A percentile compares a stretch with the other conserved stretches of the same genome.
Evolutionary conservation across 2,113 vertebrate species (phyloP).

Genomic region (Nerophis lumbriciformis): DNA sequence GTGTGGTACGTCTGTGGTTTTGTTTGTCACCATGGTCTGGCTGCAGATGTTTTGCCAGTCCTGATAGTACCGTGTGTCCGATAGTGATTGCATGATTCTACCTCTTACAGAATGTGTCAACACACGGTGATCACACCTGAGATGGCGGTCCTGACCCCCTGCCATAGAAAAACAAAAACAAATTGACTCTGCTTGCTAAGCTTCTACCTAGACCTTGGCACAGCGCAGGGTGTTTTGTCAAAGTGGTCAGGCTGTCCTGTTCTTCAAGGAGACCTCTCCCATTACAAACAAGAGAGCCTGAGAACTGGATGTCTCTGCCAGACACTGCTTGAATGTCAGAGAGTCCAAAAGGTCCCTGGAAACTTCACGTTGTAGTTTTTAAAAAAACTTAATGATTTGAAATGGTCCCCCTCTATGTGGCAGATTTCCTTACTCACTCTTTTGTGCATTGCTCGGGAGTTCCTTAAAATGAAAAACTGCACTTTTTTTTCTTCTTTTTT

Average conservation of each 20-base stretch:
- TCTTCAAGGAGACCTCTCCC: constrained; percentile 41
- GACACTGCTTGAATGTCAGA: constrained; percentile 46
- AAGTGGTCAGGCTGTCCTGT: constrained; percentile 42
- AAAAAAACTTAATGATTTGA: constrained; percentile 7
- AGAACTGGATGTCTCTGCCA: constrained; percentile 52
- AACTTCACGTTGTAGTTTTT: constrained; percentile 39
- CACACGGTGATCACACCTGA: constrained; percentile 13
- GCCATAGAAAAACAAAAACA: constrained; percentile 2
- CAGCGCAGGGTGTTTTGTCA: constrained; percentile 18
- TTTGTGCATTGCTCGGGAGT: constrained; percentile 27
- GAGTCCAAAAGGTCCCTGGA: constrained; percentile 54
- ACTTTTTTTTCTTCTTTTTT: too few species aligned
- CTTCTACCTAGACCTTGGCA: constrained; percentile 25
- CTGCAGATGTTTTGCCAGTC: too few species aligned
- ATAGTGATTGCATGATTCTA: neutral
- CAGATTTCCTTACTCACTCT: constrained; percentile 33
- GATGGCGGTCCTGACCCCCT: constrained; percentile 14
- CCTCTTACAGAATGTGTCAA: constrained; percentile 1
- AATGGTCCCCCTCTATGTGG: constrained; percentile 6
- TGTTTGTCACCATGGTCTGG: neutral
- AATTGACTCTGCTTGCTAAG: constrained; percentile 4
- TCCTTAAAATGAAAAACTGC: too few species aligned
- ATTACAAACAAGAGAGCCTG: constrained; percentile 39
- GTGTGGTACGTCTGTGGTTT: neutral
- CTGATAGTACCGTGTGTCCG: too few species aligned